phyloP scores from a whole-genome alignment of 92 coral and sea anemone genomes.

The Anthopleura xanthogrammica region DNA sequence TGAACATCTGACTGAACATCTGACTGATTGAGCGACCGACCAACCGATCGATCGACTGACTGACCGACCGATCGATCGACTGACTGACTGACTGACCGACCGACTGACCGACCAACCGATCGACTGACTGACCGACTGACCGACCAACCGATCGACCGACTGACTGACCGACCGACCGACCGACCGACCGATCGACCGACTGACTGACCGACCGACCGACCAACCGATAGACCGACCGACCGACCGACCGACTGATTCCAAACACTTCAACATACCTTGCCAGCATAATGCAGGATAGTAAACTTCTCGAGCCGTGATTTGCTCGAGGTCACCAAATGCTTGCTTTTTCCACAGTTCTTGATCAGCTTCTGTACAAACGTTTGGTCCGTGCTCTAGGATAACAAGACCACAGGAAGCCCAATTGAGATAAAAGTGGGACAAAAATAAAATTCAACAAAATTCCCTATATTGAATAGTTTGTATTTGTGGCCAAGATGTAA shows the following conservation, averaged over 20 bases:
- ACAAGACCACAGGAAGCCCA: neutral
- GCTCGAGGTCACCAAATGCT: slow-evolving; percentile 50
- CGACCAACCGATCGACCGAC: no score
- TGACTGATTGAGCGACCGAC: neutral
- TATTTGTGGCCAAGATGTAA: neutral
- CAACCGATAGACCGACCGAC: no score
- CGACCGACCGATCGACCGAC: neutral
- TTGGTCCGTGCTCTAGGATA: slow-evolving; percentile 68
- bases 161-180: no score
- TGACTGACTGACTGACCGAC: no score
- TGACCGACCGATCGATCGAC: no score
- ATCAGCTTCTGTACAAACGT: slow-evolving; percentile 80
- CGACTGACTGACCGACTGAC: neutral
- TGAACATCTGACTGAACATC: no score
- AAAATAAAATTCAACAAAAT: neutral
- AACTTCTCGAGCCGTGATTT: slow-evolving; percentile 51
- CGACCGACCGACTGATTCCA: no score
- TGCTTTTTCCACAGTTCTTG: slow-evolving; percentile 68
- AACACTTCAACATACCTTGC: slow-evolving; percentile 50
- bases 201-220: neutral
- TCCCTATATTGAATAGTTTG: neutral
- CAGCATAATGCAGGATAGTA: slow-evolving; percentile 77
- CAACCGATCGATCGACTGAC: no score
- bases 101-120: no score
- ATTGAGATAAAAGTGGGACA: neutral